Evolutionary conservation across 2,888 invertebrate genomes (phyloP), one percentile per base, ranked within the genome.

Genomic region (Apoda limacodes): DNA sequence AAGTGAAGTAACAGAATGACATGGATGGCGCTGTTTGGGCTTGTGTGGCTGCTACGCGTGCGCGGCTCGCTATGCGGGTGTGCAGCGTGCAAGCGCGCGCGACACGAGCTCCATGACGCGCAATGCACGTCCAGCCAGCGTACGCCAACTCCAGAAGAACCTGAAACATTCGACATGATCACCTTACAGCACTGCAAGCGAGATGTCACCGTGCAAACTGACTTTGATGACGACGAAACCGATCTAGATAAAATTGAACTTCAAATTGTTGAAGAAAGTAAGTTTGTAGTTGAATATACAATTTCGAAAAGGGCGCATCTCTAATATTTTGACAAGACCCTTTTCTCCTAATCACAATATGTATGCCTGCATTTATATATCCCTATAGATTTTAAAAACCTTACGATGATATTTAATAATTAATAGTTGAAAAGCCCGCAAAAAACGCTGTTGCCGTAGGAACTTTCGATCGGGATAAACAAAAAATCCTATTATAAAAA

Each of bases 1-100:
- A 59, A 42, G 40, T 55, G 66, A 69, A 62, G 68, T 72, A 78
- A 71, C 48, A 80, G 78, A 78, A 78, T 68, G 60, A 75, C 75
- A 80, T 86, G 84, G 83, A 90, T 90, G 90, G 91, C 91, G 84
- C 87, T 90, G 58, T 90, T 91, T 83, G 90, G 90, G 75, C 88
- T 90, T 86, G 90, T 90, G 78, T 90, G 90, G 90, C 83, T 90
- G 70, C 72, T 90, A 67, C 88, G 90, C 57, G 88, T 90, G 71
- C 88, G 90, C 68, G 87, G 89, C 51, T 89, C 90, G 63, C 86
- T 90, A 70, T 88, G 89, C 65, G 85, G 88, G 45, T 89, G 88
- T 74, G 84, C 88, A 34, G 88, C 87, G 57, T 88, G 88, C 70
- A 83, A 84, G 48, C 83, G 83, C 48, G 84, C 82, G 37, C 61